phyloP scores from a whole-genome alignment of 2,888 invertebrate species.

The Labia minor region DNA sequence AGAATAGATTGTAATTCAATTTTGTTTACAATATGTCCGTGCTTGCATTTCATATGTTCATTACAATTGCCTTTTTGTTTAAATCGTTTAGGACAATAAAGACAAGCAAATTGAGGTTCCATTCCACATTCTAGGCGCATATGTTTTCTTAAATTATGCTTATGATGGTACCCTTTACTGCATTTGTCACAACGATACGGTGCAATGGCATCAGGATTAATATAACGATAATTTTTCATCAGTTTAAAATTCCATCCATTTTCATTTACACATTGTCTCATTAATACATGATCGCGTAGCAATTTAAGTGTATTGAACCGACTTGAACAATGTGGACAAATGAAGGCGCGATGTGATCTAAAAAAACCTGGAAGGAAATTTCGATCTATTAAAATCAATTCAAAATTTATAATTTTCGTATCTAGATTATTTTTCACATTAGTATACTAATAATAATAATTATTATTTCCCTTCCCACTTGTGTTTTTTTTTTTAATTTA shows the following conservation, averaged over 20 bases:
- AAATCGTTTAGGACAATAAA: constrained; percentile 21
- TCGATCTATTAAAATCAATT: neutral
- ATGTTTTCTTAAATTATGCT: constrained; percentile 41
- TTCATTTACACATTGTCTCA: neutral
- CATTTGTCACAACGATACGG: constrained; percentile 33
- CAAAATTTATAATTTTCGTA: too few species aligned
- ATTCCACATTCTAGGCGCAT: constrained; percentile 35
- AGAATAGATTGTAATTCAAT: too few species aligned
- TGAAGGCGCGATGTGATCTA: neutral
- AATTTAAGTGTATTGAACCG: neutral
- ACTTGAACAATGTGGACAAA: neutral
- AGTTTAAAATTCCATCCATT: neutral
- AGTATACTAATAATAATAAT: too few species aligned
- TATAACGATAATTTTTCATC: neutral
- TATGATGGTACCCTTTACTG: constrained; percentile 31
- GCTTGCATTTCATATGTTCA: constrained; percentile 20
- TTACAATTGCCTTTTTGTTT: constrained; percentile 22
- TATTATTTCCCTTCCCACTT: too few species aligned
- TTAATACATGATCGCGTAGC: neutral
- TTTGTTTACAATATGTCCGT: constrained; percentile 15
- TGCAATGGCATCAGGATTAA: neutral
- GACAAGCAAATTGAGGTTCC: constrained; percentile 25
- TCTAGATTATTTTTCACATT: too few species aligned
- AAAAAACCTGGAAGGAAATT: neutral
- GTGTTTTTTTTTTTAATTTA: too few species aligned